Base-by-base conservation (phyloP, 2,113 vertebrate genomes). In the Chlamydotis undulata region DNA sequence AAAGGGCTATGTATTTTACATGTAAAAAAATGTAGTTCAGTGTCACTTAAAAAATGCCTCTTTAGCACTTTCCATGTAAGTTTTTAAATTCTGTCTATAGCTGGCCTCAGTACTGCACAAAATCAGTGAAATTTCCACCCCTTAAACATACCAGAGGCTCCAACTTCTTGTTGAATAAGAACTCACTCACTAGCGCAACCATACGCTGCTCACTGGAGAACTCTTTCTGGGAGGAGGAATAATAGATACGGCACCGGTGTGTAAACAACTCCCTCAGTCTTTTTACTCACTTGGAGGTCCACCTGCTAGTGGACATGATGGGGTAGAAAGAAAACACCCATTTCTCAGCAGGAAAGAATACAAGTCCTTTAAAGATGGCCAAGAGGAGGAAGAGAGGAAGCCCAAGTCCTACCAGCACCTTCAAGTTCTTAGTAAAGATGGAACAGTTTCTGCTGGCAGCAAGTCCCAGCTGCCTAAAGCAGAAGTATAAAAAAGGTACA, bases 161-260 rank as follows among this genome's bases (percentile, higher is more conserved):
- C 31, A 76, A 41, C 23, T 63, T 71, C 19, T 35, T 29, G 10
- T 47, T 68, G 35, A 67, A 59, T 50, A 24, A 53, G 73, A 90
- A 8, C 29, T 55, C 14, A 19, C 5, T 47, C 45, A 13, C 71
- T 23, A 69, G 19, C 23, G 52, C 69, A 90, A 61, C 7, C 6
- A 15, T 57, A 21, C 0, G 0, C 18, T 67, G 12, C 19, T 94
- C 10, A 14, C 10, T 25, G 41, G 29, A 65, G 14, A 60, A 57
- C 31, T 12, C 18, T 37, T 80, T 69, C 71, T 56, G 17, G 7
- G 14, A 55, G 12, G 45, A 83, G 17, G 14, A 83, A 19, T 47
- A 64, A 21, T 9, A 56, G n/a, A 29, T 47, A n/a, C 0, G 2
- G 18, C 3, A 37, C 25, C 23, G 59, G 31, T 12, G 13, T 50